Conservation (phyloP, 2,797 vertebrate genomes). For the Novumbra hubbsi region DNA sequence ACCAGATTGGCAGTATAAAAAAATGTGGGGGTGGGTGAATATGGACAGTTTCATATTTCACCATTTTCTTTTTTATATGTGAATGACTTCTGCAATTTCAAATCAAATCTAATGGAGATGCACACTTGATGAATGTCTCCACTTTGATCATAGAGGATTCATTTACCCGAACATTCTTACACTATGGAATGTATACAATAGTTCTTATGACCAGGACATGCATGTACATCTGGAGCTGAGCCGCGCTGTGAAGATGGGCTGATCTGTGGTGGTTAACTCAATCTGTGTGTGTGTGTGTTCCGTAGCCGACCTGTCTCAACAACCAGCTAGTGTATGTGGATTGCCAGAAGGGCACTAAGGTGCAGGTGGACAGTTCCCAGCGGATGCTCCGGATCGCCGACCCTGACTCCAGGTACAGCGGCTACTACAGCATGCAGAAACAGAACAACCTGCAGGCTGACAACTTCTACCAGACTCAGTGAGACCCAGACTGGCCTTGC, state of each 20-base stretch:
- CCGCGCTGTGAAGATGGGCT: not conserved
- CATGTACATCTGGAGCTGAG: not conserved
- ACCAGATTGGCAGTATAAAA: too few species aligned
- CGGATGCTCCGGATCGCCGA: slow-evolving; percentile 88
- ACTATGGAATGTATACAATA: not conserved
- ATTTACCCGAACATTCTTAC: not conserved
- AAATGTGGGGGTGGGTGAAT: too few species aligned
- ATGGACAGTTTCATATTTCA: too few species aligned
- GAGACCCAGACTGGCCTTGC: not conserved
- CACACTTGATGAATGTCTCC: not conserved
- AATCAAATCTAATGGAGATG: not conserved
- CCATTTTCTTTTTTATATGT: too few species aligned
- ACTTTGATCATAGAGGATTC: not conserved
- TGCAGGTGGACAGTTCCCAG: slow-evolving; percentile 83
- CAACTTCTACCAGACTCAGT: slow-evolving; percentile 79
- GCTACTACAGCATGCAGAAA: slow-evolving; percentile 93
- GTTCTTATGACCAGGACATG: not conserved
- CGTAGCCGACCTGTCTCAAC: slow-evolving; percentile 84
- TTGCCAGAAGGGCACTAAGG: slow-evolving; percentile 86
- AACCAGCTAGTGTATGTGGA: slow-evolving; percentile 87
- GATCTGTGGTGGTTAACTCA: not conserved
- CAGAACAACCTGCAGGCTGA: slow-evolving; percentile 86
- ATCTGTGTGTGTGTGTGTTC: slow-evolving; percentile 17
- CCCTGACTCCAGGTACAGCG: slow-evolving; percentile 87
- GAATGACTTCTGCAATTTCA: too few species aligned